Evolutionary conservation across 1,140 invertebrate genomes (phyloP), one percentile per base, ranked within the genome.

Genomic region (Trachymyrmex septentrionalis): DNA sequence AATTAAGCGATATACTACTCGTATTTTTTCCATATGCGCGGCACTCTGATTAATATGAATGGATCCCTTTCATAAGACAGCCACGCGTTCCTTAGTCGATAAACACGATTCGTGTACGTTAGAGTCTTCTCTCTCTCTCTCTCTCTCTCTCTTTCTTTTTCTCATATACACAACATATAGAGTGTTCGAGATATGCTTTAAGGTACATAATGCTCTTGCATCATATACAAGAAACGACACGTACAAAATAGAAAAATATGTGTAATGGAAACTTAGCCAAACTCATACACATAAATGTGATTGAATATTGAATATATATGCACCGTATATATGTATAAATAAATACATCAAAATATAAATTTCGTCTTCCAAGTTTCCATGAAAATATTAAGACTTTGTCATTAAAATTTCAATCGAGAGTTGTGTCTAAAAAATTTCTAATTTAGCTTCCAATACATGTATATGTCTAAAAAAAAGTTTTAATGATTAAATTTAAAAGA

Each of bases 1-100:
- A 90, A 90, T 90, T 90, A 90, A 53, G 72, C 81, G 86, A 90
- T 90, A 90, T 90, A 88, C 44, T 88, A 86, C 81, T 89, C 66
- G 71, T 57, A 86, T 89, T 89, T 87, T 55, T 89, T 89, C 44
- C 50, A 6, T 55, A 19, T 48, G 86, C 73, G 12, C 67, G 12
- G 66, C 59, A 57, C 84, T 80, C 55, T 64, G 67, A 90, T 90
- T 86, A 76, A 73, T 50, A 87, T 90, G 88, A 90, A 90, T 89
- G 88, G 88, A 38, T 34, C 78, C 73, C 88, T 89, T 90, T 90
- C 85, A 90, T 89, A 50, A 55, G 19, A 69, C 71, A 86, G 71
- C 87, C 87, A 89, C 88, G 87, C 87, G 87, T 85, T 89, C 50
- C 76, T 88, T 63, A 57, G 66, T 24, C 48, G 81, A 73, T 69